A percentile compares a stretch with the other conserved stretches of the same genome.
Conservation (phyloP, 2,888 invertebrate genomes). For the Chrysolina americana region DNA sequence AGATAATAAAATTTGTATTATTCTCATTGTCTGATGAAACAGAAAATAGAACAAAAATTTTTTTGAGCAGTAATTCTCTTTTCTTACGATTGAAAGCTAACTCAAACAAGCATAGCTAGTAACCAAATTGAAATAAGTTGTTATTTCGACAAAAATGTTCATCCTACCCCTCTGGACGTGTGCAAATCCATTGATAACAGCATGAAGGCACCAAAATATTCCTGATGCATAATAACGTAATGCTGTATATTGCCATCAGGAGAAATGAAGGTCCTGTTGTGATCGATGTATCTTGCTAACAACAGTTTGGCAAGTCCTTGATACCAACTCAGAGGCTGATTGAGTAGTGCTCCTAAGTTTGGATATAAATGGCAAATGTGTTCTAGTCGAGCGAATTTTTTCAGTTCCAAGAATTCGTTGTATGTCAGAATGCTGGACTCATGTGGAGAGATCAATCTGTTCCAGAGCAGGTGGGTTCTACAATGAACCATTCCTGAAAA, state of each 20-base stretch:
- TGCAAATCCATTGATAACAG: slow-evolving; percentile 76
- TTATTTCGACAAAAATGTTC: neutral
- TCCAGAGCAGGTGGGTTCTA: slow-evolving; percentile 80
- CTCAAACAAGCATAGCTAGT: too few species aligned
- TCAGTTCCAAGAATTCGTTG: slow-evolving; percentile 77
- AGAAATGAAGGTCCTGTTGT: slow-evolving; percentile 74
- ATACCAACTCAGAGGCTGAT: slow-evolving; percentile 78
- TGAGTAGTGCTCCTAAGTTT: slow-evolving; percentile 72
- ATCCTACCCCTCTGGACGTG: slow-evolving; percentile 73
- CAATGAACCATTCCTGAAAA: slow-evolving; percentile 75
- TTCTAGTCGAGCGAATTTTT: slow-evolving; percentile 74
- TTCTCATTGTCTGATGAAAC: too few species aligned
- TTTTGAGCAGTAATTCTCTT: too few species aligned
- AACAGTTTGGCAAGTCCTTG: slow-evolving; percentile 75
- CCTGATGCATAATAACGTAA: slow-evolving; percentile 76
- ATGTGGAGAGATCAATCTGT: slow-evolving; percentile 73
- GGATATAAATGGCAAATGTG: slow-evolving; percentile 75
- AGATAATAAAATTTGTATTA: too few species aligned
- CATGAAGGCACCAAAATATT: slow-evolving; percentile 77
- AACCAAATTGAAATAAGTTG: neutral
- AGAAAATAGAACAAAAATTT: too few species aligned
- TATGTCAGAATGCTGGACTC: slow-evolving; percentile 72
- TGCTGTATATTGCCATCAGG: slow-evolving; percentile 75
- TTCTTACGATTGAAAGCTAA: too few species aligned
- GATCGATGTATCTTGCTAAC: slow-evolving; percentile 74